Evolutionary conservation across 2,888 invertebrate species (phyloP), one percentile per base, ranked within the genome.

Genomic region (Xanthorhoe designata): DNA sequence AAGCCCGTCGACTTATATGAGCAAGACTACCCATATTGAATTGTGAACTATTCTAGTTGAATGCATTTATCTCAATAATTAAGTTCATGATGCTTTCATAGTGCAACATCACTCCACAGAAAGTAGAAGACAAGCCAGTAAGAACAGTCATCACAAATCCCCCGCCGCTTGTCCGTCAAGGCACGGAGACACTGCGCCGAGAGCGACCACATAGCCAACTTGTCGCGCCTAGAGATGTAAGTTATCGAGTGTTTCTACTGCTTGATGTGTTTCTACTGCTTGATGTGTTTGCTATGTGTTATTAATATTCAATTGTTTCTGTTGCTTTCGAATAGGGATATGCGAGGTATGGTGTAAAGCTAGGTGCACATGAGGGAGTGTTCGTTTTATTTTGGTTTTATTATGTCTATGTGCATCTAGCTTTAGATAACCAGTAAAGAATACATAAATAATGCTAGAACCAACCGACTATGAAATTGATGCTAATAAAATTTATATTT

Each of bases 121-220:
- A 74, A 68, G 68, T 65, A 2, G 82, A 84, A 24, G 81, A 85
- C 5, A 78, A 71, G 29, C 76, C 74, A 18, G 17, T 72, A 0
- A 75, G 76, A 32, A 82, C 83, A 0, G 69, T 76, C 9, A 67
- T 82, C 0, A 69, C 74, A 0, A 81, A 85, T 29, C 86, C 87
- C 0, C 92, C 92, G 0, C 77, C 83, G 32, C 79, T 93, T 0
- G 88, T 92, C 1, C 80, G 93, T 7, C 93, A 93, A 70, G 92
- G 91, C 18, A 93, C 93, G 0, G 92, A 93, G 63, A 93, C 93
- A 0, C 66, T 93, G 10, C 82, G 92, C 0, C 76, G 91, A 2
- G 91, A 92, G 1, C 78, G 92, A 29, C 92, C 92, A 0, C 86
- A 81, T 5, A 90, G 91, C 52, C 92, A 92, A 24, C 77, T 92